phyloP scores from a whole-genome alignment of 2,888 invertebrate genomes.

The Xylota sylvarum region DNA sequence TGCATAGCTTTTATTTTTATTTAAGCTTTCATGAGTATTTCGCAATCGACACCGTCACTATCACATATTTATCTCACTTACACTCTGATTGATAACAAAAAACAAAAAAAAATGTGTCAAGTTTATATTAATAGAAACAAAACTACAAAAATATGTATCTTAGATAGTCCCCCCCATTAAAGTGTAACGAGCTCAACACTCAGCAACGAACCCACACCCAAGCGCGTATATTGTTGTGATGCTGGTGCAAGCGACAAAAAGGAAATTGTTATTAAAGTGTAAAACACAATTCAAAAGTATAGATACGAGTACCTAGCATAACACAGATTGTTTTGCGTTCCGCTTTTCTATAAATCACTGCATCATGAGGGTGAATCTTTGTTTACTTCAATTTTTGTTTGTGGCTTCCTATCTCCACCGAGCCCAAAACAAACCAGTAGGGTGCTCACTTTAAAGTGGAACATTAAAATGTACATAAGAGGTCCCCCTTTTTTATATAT shows the following conservation, averaged over 20 bases:
- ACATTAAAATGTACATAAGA: constrained; percentile 1
- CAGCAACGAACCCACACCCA: constrained; percentile 1
- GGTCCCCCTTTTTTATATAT: constrained; percentile 18
- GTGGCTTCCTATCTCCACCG: background rate
- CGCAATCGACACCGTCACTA: background rate
- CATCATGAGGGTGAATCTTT: constrained; percentile 45
- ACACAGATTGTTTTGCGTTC: constrained; percentile 65
- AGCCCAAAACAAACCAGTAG: constrained; percentile 26
- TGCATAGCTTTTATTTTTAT: too few species aligned
- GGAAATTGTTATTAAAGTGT: constrained; percentile 48
- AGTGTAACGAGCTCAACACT: background rate
- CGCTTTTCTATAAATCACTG: constrained; percentile 50
- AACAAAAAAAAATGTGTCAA: constrained; percentile 52
- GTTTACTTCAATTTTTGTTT: background rate
- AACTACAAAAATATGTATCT: constrained; percentile 32
- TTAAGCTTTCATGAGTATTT: background rate
- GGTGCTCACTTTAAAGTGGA: constrained; percentile 47
- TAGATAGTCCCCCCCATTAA: background rate
- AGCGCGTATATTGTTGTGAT: constrained; percentile 35
- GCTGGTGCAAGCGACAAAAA: constrained; percentile 27
- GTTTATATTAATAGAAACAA: constrained; percentile 62
- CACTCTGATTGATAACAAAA: constrained; percentile 27
- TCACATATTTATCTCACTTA: background rate
- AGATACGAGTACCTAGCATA: constrained; percentile 9
- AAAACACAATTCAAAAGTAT: constrained; percentile 30